A percentile compares a stretch with the other conserved stretches of the same genome.
phyloP scores from a whole-genome alignment of 2,888 invertebrate genomes.

The Myopa testacea region DNA sequence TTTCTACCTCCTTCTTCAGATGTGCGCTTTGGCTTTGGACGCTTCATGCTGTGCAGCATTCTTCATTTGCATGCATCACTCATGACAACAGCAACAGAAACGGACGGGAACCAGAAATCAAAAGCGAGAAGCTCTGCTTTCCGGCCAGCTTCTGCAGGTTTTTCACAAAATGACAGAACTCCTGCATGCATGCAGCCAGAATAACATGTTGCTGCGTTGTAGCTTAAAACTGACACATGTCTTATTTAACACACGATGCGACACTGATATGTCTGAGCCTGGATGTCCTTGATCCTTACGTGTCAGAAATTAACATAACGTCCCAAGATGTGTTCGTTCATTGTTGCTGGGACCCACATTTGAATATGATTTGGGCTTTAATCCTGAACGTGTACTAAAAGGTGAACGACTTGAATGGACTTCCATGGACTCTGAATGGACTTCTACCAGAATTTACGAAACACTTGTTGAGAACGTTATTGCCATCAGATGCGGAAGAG shows the following conservation, averaged over 20 bases:
- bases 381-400: conserved; percentile 15
- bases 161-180: background rate
- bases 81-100: background rate
- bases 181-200: no score
- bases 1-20: background rate
- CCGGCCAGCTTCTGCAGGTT: no score
- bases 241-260: conserved; percentile 25
- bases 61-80: conserved; percentile 34
- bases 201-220: no score
- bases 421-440: background rate
- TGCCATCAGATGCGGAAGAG: no score
- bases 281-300: conserved; percentile 31
- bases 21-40: background rate
- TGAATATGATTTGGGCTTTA: conserved; percentile 11
- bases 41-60: conserved; percentile 13
- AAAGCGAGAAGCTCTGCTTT: no score
- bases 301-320: conserved; percentile 33
- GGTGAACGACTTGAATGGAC: background rate
- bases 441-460: background rate
- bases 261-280: conserved; percentile 26
- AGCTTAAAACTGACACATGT: conserved; percentile 10
- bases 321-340: background rate
- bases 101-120: background rate
- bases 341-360: background rate
- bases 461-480: conserved; percentile 9